Percentiles rank a stretch among this genome's conserved stretches.
Conservation (phyloP, 2,113 vertebrate genomes). For the Ellobius talpinus region DNA sequence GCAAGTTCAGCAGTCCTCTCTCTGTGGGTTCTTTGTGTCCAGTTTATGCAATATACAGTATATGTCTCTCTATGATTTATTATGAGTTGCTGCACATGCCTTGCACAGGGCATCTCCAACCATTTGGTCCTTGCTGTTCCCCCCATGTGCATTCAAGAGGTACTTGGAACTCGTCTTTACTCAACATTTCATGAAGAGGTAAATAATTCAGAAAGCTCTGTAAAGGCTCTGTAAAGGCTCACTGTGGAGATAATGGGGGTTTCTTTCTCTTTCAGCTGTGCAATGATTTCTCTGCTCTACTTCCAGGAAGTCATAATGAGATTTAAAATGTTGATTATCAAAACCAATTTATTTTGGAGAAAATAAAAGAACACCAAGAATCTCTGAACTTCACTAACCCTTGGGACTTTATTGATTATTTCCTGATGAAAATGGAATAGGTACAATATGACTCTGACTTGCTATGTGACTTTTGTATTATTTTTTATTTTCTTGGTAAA, state of each 20-base stretch:
- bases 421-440: too few species aligned
- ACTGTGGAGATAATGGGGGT: neutral
- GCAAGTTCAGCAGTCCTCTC: too few species aligned
- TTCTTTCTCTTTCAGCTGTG: slow-evolving; percentile 83
- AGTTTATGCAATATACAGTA: too few species aligned
- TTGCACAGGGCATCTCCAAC: neutral
- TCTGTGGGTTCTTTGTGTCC: too few species aligned
- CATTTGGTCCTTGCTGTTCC: neutral
- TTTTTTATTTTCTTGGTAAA: too few species aligned
- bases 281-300: slow-evolving; percentile 87
- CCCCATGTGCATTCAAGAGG: neutral
- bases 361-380: too few species aligned
- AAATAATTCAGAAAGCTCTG: neutral
- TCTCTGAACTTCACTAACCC: too few species aligned
- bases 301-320: slow-evolving; percentile 88
- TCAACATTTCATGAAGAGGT: neutral
- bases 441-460: too few species aligned
- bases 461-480: too few species aligned
- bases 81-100: neutral
- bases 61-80: too few species aligned
- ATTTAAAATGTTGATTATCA: slow-evolving; percentile 43
- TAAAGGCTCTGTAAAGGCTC: neutral
- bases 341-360: slow-evolving; percentile 74
- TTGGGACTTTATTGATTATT: too few species aligned
- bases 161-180: neutral